A percentile compares a stretch with the other conserved stretches of the same genome.
These are phyloP conservation scores for Scatophagus argus DNA, from an alignment of 2,113 vertebrate genomes.

Conservation along the genomic window DNA sequence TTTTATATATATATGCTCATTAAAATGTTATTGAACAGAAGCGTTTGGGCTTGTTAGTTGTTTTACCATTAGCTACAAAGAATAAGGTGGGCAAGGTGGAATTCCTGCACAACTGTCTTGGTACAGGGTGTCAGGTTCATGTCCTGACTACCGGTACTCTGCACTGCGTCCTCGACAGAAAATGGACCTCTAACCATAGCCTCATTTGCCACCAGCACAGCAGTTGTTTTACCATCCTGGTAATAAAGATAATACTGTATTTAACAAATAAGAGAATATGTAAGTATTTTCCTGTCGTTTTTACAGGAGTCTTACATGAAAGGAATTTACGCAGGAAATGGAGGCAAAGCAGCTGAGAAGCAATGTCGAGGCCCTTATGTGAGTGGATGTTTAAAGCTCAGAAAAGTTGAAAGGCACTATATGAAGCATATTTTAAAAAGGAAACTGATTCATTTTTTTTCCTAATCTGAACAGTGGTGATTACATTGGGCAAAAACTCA, in stretches of 20 bases:
- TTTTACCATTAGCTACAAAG: background rate
- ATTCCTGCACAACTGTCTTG: background rate
- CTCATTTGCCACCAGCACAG: background rate
- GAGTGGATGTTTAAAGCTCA: constrained; percentile 70
- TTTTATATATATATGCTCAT: background rate
- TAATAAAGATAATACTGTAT: background rate
- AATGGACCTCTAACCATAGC: background rate
- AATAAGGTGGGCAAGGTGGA: background rate
- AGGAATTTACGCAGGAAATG: constrained; percentile 73
- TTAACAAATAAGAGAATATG: background rate
- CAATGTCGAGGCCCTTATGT: constrained; percentile 87
- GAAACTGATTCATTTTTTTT: constrained; percentile 12
- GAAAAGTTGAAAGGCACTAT: background rate
- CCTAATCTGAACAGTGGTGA: constrained; percentile 82
- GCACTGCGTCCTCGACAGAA: background rate
- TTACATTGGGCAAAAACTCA: constrained; percentile 89
- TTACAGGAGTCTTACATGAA: constrained; percentile 10
- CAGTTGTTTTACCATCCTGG: background rate
- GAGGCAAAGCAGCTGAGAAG: constrained; percentile 86
- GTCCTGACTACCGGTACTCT: background rate
- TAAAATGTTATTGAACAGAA: background rate
- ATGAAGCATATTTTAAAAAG: background rate
- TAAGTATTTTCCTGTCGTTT: background rate
- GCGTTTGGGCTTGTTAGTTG: background rate
- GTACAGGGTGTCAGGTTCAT: constrained; percentile 36